Evolutionary conservation across 2,113 vertebrate genomes (phyloP).

Genomic region (Chauna torquata): DNA sequence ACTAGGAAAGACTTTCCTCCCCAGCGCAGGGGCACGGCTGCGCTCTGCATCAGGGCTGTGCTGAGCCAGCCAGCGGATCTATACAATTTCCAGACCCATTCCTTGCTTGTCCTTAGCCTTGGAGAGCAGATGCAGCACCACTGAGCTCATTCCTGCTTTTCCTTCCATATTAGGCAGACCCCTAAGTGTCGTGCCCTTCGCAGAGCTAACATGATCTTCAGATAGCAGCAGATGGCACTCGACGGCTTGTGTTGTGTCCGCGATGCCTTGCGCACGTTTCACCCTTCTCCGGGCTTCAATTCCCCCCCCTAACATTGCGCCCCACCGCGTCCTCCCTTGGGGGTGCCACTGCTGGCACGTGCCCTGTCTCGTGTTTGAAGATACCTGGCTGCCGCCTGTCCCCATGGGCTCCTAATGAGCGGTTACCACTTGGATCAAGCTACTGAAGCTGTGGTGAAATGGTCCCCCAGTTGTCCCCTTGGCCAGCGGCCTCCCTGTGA

Average conservation of each 20-base stretch:
- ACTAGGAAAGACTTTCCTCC: not conserved
- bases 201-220: slow-evolving; percentile 59
- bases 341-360: not conserved
- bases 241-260: slow-evolving; percentile 4
- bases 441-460: not conserved
- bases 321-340: not conserved
- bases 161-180: slow-evolving; percentile 70
- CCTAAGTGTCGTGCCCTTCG: slow-evolving; percentile 37
- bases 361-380: not conserved
- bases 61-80: slow-evolving; percentile 15
- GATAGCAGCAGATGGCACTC: slow-evolving; percentile 70
- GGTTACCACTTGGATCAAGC: not conserved
- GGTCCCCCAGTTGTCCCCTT: not conserved
- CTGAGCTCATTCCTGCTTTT: slow-evolving; percentile 58
- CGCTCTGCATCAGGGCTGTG: not conserved
- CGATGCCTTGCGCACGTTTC: not conserved
- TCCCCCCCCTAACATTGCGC: not conserved
- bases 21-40: not conserved
- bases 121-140: slow-evolving; percentile 35
- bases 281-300: not conserved
- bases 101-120: not conserved
- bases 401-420: not conserved
- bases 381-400: not conserved
- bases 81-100: slow-evolving; percentile 59
- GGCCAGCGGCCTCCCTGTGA: not conserved